Evolutionary conservation across 2,113 vertebrate species (phyloP).

Genomic region (Pelecanus crispus): DNA sequence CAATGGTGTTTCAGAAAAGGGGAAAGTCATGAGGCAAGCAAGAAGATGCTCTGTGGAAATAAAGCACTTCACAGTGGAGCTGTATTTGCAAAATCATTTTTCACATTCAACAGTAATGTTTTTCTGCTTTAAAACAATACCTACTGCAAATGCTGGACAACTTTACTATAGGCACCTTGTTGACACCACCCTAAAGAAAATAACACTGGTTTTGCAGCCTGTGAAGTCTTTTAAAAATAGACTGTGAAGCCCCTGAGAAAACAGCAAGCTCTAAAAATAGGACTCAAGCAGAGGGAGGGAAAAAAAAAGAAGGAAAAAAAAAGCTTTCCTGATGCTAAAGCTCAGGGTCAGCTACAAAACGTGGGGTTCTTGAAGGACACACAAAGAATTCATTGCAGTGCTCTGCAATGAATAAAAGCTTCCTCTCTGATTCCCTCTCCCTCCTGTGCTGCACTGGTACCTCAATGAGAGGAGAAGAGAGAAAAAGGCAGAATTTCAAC

Average conservation of each 20-base stretch:
- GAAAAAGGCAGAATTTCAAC: background rate
- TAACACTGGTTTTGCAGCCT: slow-evolving; percentile 50
- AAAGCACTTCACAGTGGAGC: background rate
- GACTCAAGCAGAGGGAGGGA: background rate
- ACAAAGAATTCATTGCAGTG: background rate
- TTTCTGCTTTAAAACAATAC: background rate
- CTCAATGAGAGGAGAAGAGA: background rate
- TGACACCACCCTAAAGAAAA: slow-evolving; percentile 15
- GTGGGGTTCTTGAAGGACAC: slow-evolving; percentile 38
- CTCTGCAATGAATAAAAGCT: background rate
- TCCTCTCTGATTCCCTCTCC: background rate
- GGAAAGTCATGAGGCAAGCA: background rate
- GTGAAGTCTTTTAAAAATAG: slow-evolving; percentile 60
- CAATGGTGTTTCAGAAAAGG: background rate
- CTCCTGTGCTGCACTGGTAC: background rate
- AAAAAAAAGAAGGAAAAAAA: background rate
- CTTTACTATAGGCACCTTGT: background rate
- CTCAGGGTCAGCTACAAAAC: slow-evolving; percentile 36
- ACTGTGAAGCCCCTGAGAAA: slow-evolving; percentile 48
- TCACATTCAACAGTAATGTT: background rate
- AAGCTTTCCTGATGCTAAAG: slow-evolving; percentile 5
- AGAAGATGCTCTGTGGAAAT: background rate
- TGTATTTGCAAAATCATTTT: background rate
- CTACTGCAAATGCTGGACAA: background rate
- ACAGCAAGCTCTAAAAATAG: slow-evolving; percentile 53